Evolutionary conservation across 92 coral and sea anemone genomes (phyloP).

Genomic region (Chrysogorgia sp.): DNA sequence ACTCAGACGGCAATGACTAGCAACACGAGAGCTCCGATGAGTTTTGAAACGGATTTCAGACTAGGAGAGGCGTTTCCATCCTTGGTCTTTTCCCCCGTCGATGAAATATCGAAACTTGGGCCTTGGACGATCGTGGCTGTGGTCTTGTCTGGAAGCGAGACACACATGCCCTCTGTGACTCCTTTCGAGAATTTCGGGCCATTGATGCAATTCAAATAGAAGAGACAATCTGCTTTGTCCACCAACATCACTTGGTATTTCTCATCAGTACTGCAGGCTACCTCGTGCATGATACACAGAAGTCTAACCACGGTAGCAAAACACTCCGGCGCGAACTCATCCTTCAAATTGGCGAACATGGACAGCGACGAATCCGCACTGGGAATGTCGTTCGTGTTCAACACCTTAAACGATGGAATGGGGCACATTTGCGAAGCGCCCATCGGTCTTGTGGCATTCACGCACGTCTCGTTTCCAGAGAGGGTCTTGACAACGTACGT

Average conservation of each 20-base stretch:
- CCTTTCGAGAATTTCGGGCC: background rate
- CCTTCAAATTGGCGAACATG: background rate
- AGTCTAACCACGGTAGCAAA: background rate
- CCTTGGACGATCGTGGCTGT: background rate
- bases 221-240: background rate
- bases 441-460: background rate
- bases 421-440: background rate
- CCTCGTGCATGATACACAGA: background rate
- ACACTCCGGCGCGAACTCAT: background rate
- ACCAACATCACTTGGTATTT: background rate
- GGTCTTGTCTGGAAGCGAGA: background rate
- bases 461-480: background rate
- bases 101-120: background rate
- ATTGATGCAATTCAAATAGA: background rate
- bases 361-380: background rate
- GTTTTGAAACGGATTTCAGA: too few relatives aligned
- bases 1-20: too few relatives aligned
- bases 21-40: too few relatives aligned
- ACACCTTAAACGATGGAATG: conserved; percentile 2
- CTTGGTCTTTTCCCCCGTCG: too few relatives aligned
- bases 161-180: background rate
- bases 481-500: conserved; percentile 1
- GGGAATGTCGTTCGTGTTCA: background rate
- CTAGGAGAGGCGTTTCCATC: too few relatives aligned
- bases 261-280: background rate